Percentiles rank a stretch among this genome's conserved stretches.
Conservation (phyloP, 2,888 invertebrate species). For the Pseudococcus viburni region DNA sequence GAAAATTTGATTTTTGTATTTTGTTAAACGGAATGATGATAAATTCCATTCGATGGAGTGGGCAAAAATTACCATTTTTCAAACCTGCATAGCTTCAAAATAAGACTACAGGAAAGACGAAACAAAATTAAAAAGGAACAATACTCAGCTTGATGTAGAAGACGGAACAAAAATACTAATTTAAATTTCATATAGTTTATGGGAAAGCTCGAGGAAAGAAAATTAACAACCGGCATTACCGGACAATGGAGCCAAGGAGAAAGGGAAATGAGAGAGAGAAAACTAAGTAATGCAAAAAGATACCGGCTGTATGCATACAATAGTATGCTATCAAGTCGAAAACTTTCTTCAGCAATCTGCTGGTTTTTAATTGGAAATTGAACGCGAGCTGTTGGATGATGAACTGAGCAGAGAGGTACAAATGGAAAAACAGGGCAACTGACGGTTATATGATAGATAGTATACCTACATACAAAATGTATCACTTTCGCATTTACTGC, state of each 20-base stretch:
- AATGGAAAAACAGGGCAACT: neutral
- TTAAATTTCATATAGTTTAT: conserved; percentile 34
- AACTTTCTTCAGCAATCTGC: neutral
- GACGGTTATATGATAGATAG: neutral
- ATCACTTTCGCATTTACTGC: neutral
- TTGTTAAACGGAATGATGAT: no score
- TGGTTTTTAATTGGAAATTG: conserved; percentile 4
- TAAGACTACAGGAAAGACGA: no score
- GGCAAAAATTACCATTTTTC: no score
- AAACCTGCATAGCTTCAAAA: no score
- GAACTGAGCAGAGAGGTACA: neutral
- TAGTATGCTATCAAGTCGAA: neutral
- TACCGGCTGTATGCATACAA: neutral
- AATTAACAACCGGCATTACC: neutral
- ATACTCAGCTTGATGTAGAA: neutral
- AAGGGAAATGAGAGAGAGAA: neutral
- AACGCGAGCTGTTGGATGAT: neutral
- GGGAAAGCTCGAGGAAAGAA: neutral
- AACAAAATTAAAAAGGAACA: no score
- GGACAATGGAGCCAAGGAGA: neutral
- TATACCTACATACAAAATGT: neutral
- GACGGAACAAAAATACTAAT: neutral
- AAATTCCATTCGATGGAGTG: no score
- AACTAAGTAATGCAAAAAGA: neutral
- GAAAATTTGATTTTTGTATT: no score